Percentiles rank a stretch among this genome's conserved stretches.
Conservation (phyloP, 2,113 vertebrate genomes). For the Bujurquina vittata region DNA sequence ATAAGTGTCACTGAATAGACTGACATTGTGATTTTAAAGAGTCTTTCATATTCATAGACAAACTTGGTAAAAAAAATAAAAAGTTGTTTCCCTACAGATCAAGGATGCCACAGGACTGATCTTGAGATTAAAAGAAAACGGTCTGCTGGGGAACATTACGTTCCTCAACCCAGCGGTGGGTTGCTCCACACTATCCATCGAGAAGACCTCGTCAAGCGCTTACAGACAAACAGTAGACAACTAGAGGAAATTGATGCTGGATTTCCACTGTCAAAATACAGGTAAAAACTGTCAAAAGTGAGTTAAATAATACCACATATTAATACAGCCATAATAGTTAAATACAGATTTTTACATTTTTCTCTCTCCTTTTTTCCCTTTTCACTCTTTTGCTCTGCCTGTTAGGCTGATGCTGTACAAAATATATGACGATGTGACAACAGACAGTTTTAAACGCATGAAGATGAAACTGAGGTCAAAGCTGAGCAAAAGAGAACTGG, state of each 20-base stretch:
- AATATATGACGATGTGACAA: constrained; percentile 66
- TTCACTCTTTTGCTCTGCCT: neutral
- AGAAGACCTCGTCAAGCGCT: constrained; percentile 53
- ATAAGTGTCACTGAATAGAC: neutral
- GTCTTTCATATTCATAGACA: neutral
- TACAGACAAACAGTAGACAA: constrained; percentile 26
- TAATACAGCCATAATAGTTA: neutral
- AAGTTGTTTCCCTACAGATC: constrained; percentile 48
- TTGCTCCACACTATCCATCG: constrained; percentile 74
- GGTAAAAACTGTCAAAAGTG: constrained; percentile 46
- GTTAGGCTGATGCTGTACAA: constrained; percentile 77
- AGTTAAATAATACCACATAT: neutral
- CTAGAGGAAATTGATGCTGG: constrained; percentile 26
- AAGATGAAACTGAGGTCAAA: constrained; percentile 61
- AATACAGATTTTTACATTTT: neutral
- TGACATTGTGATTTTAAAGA: too few species aligned
- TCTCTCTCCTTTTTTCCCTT: neutral
- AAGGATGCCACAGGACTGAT: constrained; percentile 66
- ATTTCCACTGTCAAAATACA: constrained; percentile 69
- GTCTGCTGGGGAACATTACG: constrained; percentile 41
- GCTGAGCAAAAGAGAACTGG: constrained; percentile 53
- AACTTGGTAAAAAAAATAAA: neutral
- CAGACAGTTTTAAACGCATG: constrained; percentile 50
- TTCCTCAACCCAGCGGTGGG: constrained; percentile 66
- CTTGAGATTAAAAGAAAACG: constrained; percentile 59